Evolutionary conservation across 2,113 vertebrate species (phyloP).

Genomic region (Irena cyanogastra): DNA sequence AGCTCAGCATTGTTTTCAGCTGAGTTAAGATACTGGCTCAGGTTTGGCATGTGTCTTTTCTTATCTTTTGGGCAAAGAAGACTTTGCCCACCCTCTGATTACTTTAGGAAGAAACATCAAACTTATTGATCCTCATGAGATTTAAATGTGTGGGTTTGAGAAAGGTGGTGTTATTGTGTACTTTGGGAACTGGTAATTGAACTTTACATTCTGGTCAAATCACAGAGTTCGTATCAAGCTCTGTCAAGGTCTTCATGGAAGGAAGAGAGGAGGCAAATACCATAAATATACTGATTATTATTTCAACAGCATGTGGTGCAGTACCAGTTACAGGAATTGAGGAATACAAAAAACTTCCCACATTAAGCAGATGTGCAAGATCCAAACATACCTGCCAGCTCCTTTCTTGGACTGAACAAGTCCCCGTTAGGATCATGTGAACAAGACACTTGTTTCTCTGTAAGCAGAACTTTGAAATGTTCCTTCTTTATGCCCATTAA

Average conservation of each 20-base stretch:
- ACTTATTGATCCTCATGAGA: not conserved
- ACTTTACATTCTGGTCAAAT: not conserved
- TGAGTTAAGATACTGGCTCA: not conserved
- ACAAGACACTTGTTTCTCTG: not conserved
- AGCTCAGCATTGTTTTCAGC: not conserved
- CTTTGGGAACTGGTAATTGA: not conserved
- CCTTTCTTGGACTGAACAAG: not conserved
- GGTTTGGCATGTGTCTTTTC: not conserved
- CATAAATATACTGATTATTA: not conserved
- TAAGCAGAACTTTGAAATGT: not conserved
- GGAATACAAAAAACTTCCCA: not conserved
- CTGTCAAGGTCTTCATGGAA: not conserved
- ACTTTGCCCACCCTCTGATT: not conserved
- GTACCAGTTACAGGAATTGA: not conserved
- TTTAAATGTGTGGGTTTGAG: not conserved
- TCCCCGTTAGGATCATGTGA: not conserved
- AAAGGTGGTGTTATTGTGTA: not conserved
- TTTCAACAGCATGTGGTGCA: not conserved
- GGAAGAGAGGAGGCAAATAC: not conserved
- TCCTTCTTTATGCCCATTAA: not conserved
- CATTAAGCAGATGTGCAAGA: not conserved
- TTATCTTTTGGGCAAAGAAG: not conserved
- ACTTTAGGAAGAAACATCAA: not conserved
- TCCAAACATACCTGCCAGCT: not conserved
- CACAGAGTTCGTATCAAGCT: not conserved